Conservation (phyloP, 2,797 vertebrate species). For the Tenualosa ilisha region DNA sequence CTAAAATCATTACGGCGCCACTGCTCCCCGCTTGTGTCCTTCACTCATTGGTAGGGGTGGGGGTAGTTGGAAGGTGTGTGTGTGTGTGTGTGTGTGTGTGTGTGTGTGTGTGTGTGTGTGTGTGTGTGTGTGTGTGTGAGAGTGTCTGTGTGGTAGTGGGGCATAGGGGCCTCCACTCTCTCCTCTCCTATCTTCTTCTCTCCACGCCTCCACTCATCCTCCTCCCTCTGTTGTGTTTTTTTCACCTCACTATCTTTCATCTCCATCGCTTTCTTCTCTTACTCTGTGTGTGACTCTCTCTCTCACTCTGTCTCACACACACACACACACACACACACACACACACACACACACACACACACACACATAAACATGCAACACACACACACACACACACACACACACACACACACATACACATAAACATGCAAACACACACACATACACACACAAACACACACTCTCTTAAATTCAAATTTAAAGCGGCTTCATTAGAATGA, state of each 20-base stretch:
- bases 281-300: not conserved
- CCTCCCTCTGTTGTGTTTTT: not conserved
- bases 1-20: conserved; percentile 78
- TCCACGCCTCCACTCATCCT: conserved; percentile 9
- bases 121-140: too few relatives aligned
- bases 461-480: conserved; percentile 21
- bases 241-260: conserved; percentile 27
- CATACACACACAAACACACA: conserved; percentile 12
- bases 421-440: too few relatives aligned
- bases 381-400: too few relatives aligned
- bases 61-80: not conserved
- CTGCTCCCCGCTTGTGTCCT: conserved; percentile 72
- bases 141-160: too few relatives aligned
- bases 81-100: too few relatives aligned
- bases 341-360: not conserved
- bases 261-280: not conserved
- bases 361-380: conserved; percentile 20
- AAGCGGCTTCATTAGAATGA: not conserved
- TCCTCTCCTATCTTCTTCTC: conserved; percentile 14
- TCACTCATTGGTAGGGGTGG: conserved; percentile 66
- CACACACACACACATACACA: too few relatives aligned
- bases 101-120: too few relatives aligned
- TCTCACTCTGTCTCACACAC: not conserved
- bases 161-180: not conserved
- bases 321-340: too few relatives aligned